Evolutionary conservation across 2,888 invertebrate species (phyloP).

Genomic region (Sarcophaga caerulescens): DNA sequence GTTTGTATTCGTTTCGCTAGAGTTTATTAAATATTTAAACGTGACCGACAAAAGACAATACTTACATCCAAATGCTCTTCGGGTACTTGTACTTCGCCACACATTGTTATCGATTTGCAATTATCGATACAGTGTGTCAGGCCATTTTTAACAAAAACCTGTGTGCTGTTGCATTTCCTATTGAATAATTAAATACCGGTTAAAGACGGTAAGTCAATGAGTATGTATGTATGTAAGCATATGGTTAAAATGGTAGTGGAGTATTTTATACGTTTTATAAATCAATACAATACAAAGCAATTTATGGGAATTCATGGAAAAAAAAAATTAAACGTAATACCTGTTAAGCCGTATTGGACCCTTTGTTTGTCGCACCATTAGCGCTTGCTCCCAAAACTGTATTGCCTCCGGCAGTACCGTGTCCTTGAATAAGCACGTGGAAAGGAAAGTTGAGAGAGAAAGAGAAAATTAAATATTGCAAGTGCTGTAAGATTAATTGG

Average conservation of each 20-base stretch:
- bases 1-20: too few relatives aligned
- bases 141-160: constrained; percentile 92
- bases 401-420: constrained; percentile 95
- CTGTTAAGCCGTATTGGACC: constrained; percentile 93
- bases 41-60: constrained; percentile 62
- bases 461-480: too few relatives aligned
- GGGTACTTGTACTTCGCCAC: constrained; percentile 97
- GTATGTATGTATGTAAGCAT: too few relatives aligned
- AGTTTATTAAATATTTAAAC: too few relatives aligned
- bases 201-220: neutral
- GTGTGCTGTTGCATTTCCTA: constrained; percentile 94
- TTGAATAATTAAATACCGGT: neutral
- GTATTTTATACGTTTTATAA: neutral
- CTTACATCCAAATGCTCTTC: constrained; percentile 95
- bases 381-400: constrained; percentile 95
- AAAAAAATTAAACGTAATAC: constrained; percentile 81
- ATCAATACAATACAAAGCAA: neutral
- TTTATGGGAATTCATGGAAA: neutral
- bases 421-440: constrained; percentile 83
- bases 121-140: constrained; percentile 93
- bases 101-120: constrained; percentile 93
- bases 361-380: constrained; percentile 93
- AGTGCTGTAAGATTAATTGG: neutral
- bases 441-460: neutral
- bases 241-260: too few relatives aligned